Base-by-base conservation (phyloP, 2,888 invertebrate species). In the Vanessa cardui region DNA sequence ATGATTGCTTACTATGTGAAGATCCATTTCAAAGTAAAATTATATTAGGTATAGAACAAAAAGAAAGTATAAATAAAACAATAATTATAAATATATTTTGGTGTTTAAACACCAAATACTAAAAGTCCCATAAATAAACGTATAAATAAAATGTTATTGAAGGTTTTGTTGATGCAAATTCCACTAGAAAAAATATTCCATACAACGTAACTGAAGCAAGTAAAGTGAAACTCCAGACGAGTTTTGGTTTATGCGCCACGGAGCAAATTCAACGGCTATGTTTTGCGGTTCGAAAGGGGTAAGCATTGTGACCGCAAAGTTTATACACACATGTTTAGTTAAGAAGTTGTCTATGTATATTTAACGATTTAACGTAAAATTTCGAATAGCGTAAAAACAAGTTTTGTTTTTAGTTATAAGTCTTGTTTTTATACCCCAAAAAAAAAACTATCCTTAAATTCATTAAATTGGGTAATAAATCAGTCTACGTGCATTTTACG, bases 211-310 rank as follows among this genome's bases (percentile, higher is more conserved):
- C 56, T 58, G 58, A 49, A 45, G 62, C 61, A 46, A 64, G 60
- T 49, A 65, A 65, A 70, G 65, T 62, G 65, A 70, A 68, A 65
- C 63, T 63, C 58, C 26, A 49, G 31, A 56, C 39, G 50, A 66
- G 54, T 68, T 65, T 71, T 69, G 58, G 61, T 71, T 71, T 69
- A 66, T 71, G 58, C 50, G 68, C 58, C 60, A 64, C 61, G 68
- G 50, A 70, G 49, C 60, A 70, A 70, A 72, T 66, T 68, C 61
- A 70, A 64, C 67, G 64, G 58, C 62, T 68, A 60, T 68, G 68
- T 70, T 68, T 63, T 64, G 63, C 62, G 69, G 65, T 60, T 61
- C 58, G 47, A 60, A 56, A 62, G 66, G 67, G 66, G 52, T 67
- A 70, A 64, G 47, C 70, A 66, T 52, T 66, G 66, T 47, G 26